A percentile compares a stretch with the other conserved stretches of the same genome.
Evolutionary conservation across 2,888 invertebrate species (phyloP).

Genomic region (Ernsta delagoae): DNA sequence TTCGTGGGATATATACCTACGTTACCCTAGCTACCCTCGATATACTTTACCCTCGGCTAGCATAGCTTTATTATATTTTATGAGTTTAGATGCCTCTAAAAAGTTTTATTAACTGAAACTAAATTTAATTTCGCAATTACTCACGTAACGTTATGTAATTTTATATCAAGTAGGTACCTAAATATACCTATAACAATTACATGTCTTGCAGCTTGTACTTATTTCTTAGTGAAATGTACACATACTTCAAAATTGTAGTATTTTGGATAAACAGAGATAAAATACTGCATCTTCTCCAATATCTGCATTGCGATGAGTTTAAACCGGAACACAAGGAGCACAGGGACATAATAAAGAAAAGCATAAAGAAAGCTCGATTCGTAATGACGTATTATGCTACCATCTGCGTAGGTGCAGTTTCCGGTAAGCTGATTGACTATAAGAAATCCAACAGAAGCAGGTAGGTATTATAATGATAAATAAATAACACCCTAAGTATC

Average conservation of each 20-base stretch:
- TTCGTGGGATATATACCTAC: slow-evolving; percentile 7
- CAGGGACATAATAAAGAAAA: slow-evolving; percentile 62
- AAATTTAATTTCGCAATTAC: neutral
- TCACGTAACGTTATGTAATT: too few relatives aligned
- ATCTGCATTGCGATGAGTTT: slow-evolving; percentile 71
- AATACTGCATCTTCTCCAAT: slow-evolving; percentile 66
- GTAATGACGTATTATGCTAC: slow-evolving; percentile 75
- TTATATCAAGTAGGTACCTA: too few relatives aligned
- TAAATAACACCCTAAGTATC: too few relatives aligned
- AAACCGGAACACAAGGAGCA: slow-evolving; percentile 72
- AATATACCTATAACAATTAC: too few relatives aligned
- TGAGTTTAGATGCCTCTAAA: neutral
- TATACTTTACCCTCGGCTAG: slow-evolving; percentile 3
- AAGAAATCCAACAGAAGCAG: neutral
- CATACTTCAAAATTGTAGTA: slow-evolving; percentile 75
- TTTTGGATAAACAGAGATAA: slow-evolving; percentile 76
- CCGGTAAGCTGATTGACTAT: slow-evolving; percentile 56
- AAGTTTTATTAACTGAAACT: too few relatives aligned
- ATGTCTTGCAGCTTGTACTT: slow-evolving; percentile 66
- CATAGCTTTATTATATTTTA: neutral
- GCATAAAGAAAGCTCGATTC: slow-evolving; percentile 70
- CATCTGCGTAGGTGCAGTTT: slow-evolving; percentile 78
- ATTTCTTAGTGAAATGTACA: slow-evolving; percentile 81
- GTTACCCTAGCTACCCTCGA: neutral
- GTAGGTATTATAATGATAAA: too few relatives aligned